phyloP scores from a whole-genome alignment of 2,888 invertebrate species.

The Buathra laborator region DNA sequence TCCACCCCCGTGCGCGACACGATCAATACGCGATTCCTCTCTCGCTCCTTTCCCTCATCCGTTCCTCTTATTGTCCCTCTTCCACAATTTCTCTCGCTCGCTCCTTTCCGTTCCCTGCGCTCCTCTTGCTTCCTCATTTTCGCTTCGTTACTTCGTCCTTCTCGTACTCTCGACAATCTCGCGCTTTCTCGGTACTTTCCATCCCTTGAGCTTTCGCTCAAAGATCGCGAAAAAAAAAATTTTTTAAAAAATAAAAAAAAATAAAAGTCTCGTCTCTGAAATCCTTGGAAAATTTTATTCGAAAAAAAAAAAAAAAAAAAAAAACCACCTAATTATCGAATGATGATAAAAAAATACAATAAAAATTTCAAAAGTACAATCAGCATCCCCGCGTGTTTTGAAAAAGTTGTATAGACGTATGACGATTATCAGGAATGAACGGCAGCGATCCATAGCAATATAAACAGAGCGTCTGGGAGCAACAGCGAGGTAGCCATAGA shows the following conservation, averaged over 20 bases:
- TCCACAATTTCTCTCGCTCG: slow-evolving; percentile 66
- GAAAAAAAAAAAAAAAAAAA: not conserved
- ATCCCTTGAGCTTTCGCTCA: slow-evolving; percentile 28
- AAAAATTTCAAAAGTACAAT: no score
- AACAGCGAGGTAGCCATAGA: slow-evolving; percentile 45
- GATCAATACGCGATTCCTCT: slow-evolving; percentile 84
- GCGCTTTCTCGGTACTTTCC: slow-evolving; percentile 1
- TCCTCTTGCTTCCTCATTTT: slow-evolving; percentile 65
- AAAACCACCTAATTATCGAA: not conserved
- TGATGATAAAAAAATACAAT: no score
- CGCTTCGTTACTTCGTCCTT: slow-evolving; percentile 66
- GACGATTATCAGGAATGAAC: slow-evolving; percentile 37
- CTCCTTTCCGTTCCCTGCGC: slow-evolving; percentile 59
- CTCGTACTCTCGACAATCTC: not conserved
- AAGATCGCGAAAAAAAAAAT: not conserved
- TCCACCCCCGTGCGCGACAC: slow-evolving; percentile 84
- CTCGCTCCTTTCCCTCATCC: slow-evolving; percentile 73
- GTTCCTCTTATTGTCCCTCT: slow-evolving; percentile 65
- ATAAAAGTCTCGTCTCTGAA: not conserved
- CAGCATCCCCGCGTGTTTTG: no score
- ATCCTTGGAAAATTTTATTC: not conserved
- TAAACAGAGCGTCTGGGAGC: slow-evolving; percentile 59
- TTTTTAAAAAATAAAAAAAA: not conserved
- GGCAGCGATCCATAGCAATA: slow-evolving; percentile 10
- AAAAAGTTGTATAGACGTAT: no score